Evolutionary conservation across 2,113 vertebrate species (phyloP).

Genomic region (Cairina moschata): DNA sequence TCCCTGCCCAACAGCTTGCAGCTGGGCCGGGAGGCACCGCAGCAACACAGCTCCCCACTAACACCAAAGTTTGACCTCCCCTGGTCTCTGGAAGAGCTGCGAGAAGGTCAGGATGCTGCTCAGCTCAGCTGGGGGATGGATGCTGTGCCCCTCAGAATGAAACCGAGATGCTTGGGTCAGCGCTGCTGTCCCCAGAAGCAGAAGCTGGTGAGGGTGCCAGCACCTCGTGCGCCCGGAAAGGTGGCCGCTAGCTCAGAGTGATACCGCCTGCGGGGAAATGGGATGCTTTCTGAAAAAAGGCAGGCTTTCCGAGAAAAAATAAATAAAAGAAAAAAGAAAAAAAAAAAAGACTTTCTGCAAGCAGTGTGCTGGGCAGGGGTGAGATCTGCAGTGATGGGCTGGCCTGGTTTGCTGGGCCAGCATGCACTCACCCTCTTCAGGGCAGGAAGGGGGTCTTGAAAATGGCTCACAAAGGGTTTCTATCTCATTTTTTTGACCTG

Average conservation of each 20-base stretch:
- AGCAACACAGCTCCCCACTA: neutral
- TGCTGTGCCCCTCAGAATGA: neutral
- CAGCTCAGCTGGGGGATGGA: neutral
- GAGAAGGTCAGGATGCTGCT: neutral
- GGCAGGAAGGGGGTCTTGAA: neutral
- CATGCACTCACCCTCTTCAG: neutral
- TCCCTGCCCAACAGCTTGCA: neutral
- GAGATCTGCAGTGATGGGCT: neutral
- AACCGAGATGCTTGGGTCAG: neutral
- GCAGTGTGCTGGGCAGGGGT: neutral
- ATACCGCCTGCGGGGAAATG: neutral
- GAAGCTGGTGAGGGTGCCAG: neutral
- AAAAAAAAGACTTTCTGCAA: neutral
- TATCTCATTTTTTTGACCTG: neutral
- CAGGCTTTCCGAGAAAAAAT: neutral
- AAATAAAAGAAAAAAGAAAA: too few species aligned
- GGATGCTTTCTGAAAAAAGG: neutral
- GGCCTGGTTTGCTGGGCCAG: neutral
- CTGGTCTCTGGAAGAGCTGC: neutral
- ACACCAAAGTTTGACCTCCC: neutral
- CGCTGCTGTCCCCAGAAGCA: neutral
- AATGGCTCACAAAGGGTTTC: neutral
- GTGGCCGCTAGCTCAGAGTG: neutral
- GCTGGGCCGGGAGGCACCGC: neutral
- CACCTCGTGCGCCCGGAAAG: neutral